Percentiles rank a stretch among this genome's conserved stretches.
These are phyloP conservation scores for Protobothrops flavoviridis DNA, from an alignment of 2,113 vertebrate species.

Conservation along the genomic window DNA sequence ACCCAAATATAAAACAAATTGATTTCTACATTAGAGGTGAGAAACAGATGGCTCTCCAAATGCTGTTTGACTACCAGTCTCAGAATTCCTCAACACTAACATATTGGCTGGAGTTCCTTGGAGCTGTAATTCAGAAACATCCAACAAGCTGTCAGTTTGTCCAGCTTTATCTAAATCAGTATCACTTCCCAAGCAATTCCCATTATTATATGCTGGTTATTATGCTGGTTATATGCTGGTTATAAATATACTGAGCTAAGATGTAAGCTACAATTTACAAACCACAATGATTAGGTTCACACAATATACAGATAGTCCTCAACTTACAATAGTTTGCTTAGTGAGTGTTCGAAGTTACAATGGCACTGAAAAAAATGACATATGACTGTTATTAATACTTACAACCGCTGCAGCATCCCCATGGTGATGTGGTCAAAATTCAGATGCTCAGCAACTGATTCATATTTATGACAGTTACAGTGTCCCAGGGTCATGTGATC, in stretches of 20 bases:
- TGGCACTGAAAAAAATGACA: background rate
- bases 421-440: background rate
- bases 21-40: background rate
- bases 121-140: background rate
- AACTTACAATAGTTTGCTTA: too few relatives aligned
- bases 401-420: background rate
- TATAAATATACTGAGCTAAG: background rate
- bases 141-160: background rate
- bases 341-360: too few relatives aligned
- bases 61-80: background rate
- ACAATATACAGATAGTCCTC: background rate
- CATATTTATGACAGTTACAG: background rate
- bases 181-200: background rate
- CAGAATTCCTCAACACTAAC: background rate
- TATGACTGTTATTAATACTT: background rate
- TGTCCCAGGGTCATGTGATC: background rate
- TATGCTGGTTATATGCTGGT: background rate
- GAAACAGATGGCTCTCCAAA: background rate
- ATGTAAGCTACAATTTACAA: background rate
- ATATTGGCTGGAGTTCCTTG: background rate
- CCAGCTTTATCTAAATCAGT: background rate
- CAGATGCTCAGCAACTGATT: background rate
- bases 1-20: background rate
- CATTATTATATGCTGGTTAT: background rate
- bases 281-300: background rate